Evolutionary conservation across 2,113 vertebrate genomes (phyloP).

Genomic region (Holacanthus passer): DNA sequence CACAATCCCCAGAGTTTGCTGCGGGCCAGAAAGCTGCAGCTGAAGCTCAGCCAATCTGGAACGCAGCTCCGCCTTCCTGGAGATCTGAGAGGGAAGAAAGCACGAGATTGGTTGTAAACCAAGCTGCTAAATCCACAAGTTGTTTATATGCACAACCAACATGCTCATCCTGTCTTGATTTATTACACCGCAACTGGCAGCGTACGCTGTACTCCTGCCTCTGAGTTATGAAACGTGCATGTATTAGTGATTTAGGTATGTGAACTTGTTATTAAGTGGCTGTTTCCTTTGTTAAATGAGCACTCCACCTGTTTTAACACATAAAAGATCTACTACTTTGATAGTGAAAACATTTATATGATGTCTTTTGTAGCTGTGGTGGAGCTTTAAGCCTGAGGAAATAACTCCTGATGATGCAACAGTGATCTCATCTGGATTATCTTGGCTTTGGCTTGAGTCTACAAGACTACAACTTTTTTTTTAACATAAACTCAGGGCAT

Average conservation of each 20-base stretch:
- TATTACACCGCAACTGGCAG: constrained; percentile 51
- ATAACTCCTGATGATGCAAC: neutral
- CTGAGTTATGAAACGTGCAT: constrained; percentile 57
- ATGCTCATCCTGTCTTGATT: constrained; percentile 42
- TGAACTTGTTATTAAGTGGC: constrained; percentile 32
- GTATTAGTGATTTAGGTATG: constrained; percentile 28
- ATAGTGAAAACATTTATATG: neutral
- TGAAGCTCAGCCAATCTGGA: constrained; percentile 88
- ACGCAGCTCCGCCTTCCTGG: constrained; percentile 87
- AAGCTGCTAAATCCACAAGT: constrained; percentile 69
- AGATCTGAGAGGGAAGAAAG: constrained; percentile 81
- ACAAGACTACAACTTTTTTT: neutral
- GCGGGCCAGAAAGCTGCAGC: constrained; percentile 86
- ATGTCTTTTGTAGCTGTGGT: constrained; percentile 1
- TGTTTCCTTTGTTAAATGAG: constrained; percentile 30
- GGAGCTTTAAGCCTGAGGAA: neutral
- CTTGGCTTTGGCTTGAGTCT: neutral
- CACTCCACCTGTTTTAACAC: constrained; percentile 13
- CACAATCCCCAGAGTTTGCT: constrained; percentile 84
- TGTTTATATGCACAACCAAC: constrained; percentile 71
- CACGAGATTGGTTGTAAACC: constrained; percentile 74
- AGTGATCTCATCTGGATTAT: neutral
- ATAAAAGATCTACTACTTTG: neutral
- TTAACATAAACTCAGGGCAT: neutral
- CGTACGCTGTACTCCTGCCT: constrained; percentile 8